phyloP scores from a whole-genome alignment of 2,797 vertebrate species.

The Galagoides demidoff region DNA sequence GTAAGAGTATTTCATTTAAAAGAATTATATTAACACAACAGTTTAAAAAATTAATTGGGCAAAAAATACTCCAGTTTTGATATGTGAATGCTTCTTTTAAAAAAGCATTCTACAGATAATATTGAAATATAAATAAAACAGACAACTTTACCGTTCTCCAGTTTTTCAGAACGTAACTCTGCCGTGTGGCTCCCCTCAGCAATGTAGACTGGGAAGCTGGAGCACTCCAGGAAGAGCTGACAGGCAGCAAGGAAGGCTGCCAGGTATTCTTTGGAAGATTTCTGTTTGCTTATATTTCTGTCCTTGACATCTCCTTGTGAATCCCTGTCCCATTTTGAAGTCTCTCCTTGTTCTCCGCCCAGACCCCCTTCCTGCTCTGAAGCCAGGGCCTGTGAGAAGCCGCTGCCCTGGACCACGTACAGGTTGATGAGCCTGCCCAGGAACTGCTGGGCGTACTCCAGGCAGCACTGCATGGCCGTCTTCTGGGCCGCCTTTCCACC shows the following conservation, averaged over 20 bases:
- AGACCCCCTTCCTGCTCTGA: constrained; percentile 81
- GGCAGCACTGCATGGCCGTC: constrained; percentile 98
- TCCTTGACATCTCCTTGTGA: constrained; percentile 84
- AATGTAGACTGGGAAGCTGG: constrained; percentile 98
- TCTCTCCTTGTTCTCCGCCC: constrained; percentile 79
- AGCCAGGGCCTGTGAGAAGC: constrained; percentile 83
- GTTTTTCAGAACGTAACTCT: constrained; percentile 90
- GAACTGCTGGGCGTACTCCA: constrained; percentile 97
- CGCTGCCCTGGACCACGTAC: constrained; percentile 90
- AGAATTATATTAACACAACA: constrained; percentile 24
- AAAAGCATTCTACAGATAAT: not conserved
- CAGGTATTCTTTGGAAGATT: constrained; percentile 90
- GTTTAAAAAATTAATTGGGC: not conserved
- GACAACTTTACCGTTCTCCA: constrained; percentile 85
- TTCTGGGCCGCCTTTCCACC: constrained; percentile 92
- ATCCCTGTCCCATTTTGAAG: constrained; percentile 84
- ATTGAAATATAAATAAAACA: constrained; percentile 5
- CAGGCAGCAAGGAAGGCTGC: constrained; percentile 96
- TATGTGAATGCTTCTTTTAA: not conserved
- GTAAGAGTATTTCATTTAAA: not conserved
- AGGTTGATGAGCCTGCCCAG: constrained; percentile 95
- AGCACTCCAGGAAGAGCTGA: constrained; percentile 98
- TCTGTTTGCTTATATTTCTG: constrained; percentile 81
- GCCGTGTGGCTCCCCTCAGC: constrained; percentile 96
- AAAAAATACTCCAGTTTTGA: constrained; percentile 37